Evolutionary conservation across 2,113 vertebrate genomes (phyloP), one percentile per base, ranked within the genome.

Genomic region (Gadus macrocephalus): DNA sequence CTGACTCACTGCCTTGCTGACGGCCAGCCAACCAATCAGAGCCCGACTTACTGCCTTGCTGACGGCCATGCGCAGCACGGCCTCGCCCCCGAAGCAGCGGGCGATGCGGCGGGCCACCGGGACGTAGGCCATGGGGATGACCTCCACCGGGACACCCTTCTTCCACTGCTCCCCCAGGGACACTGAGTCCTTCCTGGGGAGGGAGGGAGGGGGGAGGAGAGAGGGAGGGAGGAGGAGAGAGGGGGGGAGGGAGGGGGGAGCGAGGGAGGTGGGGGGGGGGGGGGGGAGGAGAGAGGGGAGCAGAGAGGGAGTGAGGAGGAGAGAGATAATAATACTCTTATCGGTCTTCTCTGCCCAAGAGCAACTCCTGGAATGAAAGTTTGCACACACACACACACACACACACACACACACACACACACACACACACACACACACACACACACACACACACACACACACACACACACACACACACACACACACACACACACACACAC

Each of bases 111-210:
- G 93, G 85, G 91, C 92, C 74, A 98, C 88, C 0, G 97, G 97
- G 3, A 98, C 91, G 0, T 97, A 94, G 5, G 97, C 95, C 96
- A 98, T 98, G 7, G 97, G 97, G 75, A 99, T 95, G 49, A 99
- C 96, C 80, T 99, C 97, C 0, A 99, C 93, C 0, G 97, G 97
- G 68, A 99, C 91, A 0, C 97, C 97, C 79, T 94, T 98, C 86
- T 95, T 97, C 97, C 97, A 98, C 22, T 95, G 95, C 82, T 99
- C 93, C 9, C 97, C 97, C 0, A 99, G 91, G 68, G 77, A 86
- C 80, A 89, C 82, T 0, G 97, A 99, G 86, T 95, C 94, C 78
- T 99, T 99, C 86, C 97, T 99, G 74, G 22, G 9, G 42, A 12
- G 8, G 42, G 8, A 9, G 42, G 42, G 42, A 49, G 7, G 11